Percentiles rank a stretch among this genome's conserved stretches.
Evolutionary conservation across 2,888 invertebrate genomes (phyloP).

Genomic region (Selenia dentaria): DNA sequence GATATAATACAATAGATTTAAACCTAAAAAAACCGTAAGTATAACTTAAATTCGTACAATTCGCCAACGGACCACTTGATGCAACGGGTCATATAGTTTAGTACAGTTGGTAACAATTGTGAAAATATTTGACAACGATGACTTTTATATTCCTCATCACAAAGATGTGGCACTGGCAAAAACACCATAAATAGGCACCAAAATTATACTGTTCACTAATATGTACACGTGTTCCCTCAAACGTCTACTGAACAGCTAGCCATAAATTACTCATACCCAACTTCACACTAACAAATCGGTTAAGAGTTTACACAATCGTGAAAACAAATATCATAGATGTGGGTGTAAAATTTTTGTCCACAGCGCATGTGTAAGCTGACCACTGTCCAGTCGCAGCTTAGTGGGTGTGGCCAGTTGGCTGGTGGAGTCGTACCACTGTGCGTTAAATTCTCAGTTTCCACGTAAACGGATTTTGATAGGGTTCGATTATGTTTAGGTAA

Average conservation of each 20-base stretch:
- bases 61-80: too few relatives aligned
- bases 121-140: too few relatives aligned
- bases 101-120: too few relatives aligned
- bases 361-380: constrained; percentile 76
- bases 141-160: too few relatives aligned
- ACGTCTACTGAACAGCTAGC: constrained; percentile 9
- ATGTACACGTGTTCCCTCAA: too few relatives aligned
- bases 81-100: too few relatives aligned
- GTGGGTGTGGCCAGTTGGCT: constrained; percentile 65
- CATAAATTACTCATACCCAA: constrained; percentile 17
- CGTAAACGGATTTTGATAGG: constrained; percentile 54
- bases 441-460: constrained; percentile 45
- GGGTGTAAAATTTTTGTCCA: constrained; percentile 63
- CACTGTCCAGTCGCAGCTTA: constrained; percentile 70
- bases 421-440: constrained; percentile 46
- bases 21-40: too few relatives aligned
- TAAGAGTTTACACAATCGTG: constrained; percentile 29
- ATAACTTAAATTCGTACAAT: too few relatives aligned
- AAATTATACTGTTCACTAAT: too few relatives aligned
- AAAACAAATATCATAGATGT: constrained; percentile 41
- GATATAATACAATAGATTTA: too few relatives aligned
- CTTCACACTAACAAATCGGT: constrained; percentile 22
- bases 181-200: too few relatives aligned
- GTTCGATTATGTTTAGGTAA: constrained; percentile 56
- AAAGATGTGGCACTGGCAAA: too few relatives aligned